Percentiles rank a stretch among this genome's conserved stretches.
Evolutionary conservation across 1,140 invertebrate genomes (phyloP).

Genomic region (Chymomyza costata): DNA sequence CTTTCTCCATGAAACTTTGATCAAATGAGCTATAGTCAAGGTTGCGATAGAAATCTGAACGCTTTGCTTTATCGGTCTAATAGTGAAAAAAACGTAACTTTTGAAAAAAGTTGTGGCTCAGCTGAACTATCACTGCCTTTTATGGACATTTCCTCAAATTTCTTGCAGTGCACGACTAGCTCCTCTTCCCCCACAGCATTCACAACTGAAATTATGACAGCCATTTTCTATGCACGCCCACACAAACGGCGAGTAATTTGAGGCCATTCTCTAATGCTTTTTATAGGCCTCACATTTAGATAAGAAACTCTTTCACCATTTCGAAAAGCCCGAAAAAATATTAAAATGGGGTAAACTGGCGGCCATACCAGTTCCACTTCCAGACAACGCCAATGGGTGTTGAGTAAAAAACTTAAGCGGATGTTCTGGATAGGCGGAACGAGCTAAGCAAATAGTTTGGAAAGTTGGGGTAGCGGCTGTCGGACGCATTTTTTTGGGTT

Average conservation of each 20-base stretch:
- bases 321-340: slow-evolving; percentile 16
- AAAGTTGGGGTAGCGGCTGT: slow-evolving; percentile 32
- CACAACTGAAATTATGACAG: slow-evolving; percentile 22
- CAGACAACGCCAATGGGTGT: background rate
- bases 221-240: slow-evolving; percentile 31
- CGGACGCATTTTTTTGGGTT: slow-evolving; percentile 39
- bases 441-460: no score
- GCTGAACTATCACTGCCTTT: no score
- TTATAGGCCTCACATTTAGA: slow-evolving; percentile 30
- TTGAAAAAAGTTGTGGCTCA: no score
- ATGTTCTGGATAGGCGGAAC: slow-evolving; percentile 23
- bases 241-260: background rate
- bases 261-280: slow-evolving; percentile 36
- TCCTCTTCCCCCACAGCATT: background rate
- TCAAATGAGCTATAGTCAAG: no score
- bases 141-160: background rate
- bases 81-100: no score
- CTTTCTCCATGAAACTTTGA: no score
- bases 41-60: no score
- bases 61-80: no score
- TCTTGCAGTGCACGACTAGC: slow-evolving; percentile 11
- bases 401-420: slow-evolving; percentile 10
- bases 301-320: slow-evolving; percentile 47
- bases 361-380: no score
- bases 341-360: slow-evolving; percentile 14